phyloP scores from a whole-genome alignment of 2,797 vertebrate genomes.

The Sebastes glaucus region DNA sequence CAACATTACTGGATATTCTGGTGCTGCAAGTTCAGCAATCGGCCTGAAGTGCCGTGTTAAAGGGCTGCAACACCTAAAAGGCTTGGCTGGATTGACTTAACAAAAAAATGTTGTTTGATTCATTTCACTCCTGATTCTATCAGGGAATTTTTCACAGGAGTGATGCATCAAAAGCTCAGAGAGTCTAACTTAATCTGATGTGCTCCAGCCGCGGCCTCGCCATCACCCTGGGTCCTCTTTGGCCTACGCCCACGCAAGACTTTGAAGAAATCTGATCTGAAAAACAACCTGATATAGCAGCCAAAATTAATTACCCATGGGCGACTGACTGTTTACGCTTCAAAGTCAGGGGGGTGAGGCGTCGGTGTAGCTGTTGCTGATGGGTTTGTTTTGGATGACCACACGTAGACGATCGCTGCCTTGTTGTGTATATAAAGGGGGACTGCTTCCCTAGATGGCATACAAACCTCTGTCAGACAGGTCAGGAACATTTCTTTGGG shows the following conservation, averaged over 20 bases:
- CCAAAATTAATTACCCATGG: conserved; percentile 69
- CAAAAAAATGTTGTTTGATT: conserved; percentile 6
- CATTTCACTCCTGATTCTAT: conserved; percentile 27
- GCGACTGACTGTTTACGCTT: conserved; percentile 47
- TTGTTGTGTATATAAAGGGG: conserved; percentile 58
- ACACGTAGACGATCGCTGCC: background rate
- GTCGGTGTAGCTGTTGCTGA: conserved; percentile 28
- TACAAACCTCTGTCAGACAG: background rate
- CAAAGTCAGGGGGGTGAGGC: conserved; percentile 50
- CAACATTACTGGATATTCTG: conserved; percentile 49
- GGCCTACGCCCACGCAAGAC: conserved; percentile 53
- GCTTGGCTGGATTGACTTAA: background rate
- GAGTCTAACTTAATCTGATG: conserved; percentile 49
- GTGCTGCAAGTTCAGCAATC: conserved; percentile 38
- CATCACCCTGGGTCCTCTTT: conserved; percentile 37
- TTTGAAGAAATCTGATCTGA: conserved; percentile 72
- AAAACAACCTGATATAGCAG: conserved; percentile 69
- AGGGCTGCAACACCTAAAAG: background rate
- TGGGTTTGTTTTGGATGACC: conserved; percentile 31
- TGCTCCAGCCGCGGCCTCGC: conserved; percentile 38
- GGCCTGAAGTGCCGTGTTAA: background rate
- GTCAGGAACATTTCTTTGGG: background rate
- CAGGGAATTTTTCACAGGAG: conserved; percentile 16
- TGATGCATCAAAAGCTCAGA: conserved; percentile 47
- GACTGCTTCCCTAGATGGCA: background rate